phyloP scores from a whole-genome alignment of 1,140 invertebrate species.

The Bombus superbus region DNA sequence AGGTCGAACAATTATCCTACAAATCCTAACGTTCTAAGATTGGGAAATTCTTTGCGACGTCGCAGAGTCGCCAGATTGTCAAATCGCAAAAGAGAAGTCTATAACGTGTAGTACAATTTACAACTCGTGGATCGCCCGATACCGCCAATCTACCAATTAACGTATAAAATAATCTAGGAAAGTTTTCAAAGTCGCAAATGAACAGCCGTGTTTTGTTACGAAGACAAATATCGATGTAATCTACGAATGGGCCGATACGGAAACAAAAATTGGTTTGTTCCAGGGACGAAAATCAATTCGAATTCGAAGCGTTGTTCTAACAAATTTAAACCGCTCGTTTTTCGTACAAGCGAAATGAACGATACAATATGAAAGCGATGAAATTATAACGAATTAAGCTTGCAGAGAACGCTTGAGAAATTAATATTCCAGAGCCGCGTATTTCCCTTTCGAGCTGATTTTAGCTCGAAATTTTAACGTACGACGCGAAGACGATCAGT shows the following conservation, averaged over 20 bases:
- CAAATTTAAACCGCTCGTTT: not conserved
- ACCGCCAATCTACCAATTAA: not conserved
- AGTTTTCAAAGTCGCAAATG: not conserved
- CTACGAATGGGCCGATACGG: not conserved
- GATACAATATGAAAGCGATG: not conserved
- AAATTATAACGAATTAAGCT: not conserved
- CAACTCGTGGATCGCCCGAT: no score
- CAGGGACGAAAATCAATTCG: no score
- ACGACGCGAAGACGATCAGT: not conserved
- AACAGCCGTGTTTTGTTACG: not conserved
- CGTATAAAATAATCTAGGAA: not conserved
- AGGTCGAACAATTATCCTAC: no score
- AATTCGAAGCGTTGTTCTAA: no score
- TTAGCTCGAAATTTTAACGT: not conserved
- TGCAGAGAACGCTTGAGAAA: not conserved
- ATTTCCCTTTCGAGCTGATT: no score
- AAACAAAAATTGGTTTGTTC: not conserved
- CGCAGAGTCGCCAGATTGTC: no score
- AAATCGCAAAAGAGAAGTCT: no score
- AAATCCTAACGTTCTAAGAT: no score
- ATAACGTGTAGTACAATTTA: no score
- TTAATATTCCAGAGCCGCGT: not conserved
- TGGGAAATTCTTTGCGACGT: no score
- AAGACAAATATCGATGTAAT: not conserved
- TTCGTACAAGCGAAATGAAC: not conserved